These are phyloP conservation scores for Galaxea fascicularis DNA, from an alignment of 92 coral and sea anemone species.

Conservation along the genomic window DNA sequence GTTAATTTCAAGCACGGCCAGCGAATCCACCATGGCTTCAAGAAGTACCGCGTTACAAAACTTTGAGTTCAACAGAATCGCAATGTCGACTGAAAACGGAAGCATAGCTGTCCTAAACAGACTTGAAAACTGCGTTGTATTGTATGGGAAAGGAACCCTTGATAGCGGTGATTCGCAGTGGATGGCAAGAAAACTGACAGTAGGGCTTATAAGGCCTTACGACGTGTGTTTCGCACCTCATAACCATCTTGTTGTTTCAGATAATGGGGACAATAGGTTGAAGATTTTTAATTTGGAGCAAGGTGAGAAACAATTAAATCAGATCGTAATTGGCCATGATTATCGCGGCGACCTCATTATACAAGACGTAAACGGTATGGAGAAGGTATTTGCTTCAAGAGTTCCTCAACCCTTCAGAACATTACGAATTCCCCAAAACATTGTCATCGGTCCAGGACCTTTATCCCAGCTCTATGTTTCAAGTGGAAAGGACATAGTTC, in stretches of 20 bases:
- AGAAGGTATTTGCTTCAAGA: neutral
- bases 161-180: neutral
- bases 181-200: constrained; percentile 10
- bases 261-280: constrained; percentile 12
- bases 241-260: constrained; percentile 31
- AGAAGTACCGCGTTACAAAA: neutral
- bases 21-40: too few relatives aligned
- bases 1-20: too few relatives aligned
- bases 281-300: constrained; percentile 19
- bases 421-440: constrained; percentile 36
- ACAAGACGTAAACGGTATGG: neutral
- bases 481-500: constrained; percentile 8
- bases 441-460: constrained; percentile 26
- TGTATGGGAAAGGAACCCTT: constrained; percentile 3
- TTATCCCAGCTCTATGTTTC: constrained; percentile 22
- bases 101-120: neutral
- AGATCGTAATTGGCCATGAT: constrained; percentile 20
- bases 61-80: constrained; percentile 18
- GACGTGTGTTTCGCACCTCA: constrained; percentile 42
- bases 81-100: constrained; percentile 17
- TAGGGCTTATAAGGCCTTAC: neutral
- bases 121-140: neutral
- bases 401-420: neutral
- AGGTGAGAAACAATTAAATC: constrained; percentile 15
- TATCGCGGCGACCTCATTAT: neutral